phyloP scores from a whole-genome alignment of 2,888 invertebrate species.

The Microdon myrmicae region DNA sequence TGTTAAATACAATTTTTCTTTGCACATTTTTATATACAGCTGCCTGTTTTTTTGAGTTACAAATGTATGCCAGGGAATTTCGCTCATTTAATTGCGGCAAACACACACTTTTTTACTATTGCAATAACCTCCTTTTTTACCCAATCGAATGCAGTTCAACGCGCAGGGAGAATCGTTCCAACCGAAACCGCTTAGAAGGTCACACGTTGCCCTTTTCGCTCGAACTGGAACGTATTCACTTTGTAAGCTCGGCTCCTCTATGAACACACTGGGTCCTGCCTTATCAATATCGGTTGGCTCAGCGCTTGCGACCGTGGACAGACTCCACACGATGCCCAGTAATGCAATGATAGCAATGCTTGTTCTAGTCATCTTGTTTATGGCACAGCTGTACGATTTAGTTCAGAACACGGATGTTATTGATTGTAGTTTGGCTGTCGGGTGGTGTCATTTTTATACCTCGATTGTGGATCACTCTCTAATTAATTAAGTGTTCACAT shows the following conservation, averaged over 20 bases:
- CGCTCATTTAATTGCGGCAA: constrained; percentile 57
- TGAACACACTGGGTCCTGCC: too few relatives aligned
- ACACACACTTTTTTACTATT: constrained; percentile 59
- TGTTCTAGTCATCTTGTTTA: too few relatives aligned
- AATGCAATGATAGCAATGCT: constrained; percentile 34
- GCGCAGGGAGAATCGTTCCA: constrained; percentile 66
- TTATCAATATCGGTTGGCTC: constrained; percentile 10
- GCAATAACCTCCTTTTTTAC: constrained; percentile 65
- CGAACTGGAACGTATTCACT: constrained; percentile 47
- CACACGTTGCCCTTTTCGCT: constrained; percentile 66
- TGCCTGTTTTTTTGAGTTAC: too few relatives aligned
- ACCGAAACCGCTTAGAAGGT: constrained; percentile 59
- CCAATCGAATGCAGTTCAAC: constrained; percentile 61
- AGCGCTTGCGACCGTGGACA: constrained; percentile 23
- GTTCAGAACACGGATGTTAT: too few relatives aligned
- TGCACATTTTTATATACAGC: too few relatives aligned
- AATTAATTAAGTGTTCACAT: too few relatives aligned
- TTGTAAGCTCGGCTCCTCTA: not conserved
- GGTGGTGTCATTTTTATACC: too few relatives aligned
- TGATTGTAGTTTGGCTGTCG: too few relatives aligned
- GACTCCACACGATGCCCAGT: constrained; percentile 17
- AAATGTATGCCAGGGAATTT: too few relatives aligned
- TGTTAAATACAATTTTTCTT: too few relatives aligned
- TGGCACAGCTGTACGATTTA: too few relatives aligned
- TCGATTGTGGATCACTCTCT: too few relatives aligned